These are phyloP conservation scores for Gymnothorax reevesii DNA, from an alignment of 2,797 vertebrate species.

Conservation along the genomic window DNA sequence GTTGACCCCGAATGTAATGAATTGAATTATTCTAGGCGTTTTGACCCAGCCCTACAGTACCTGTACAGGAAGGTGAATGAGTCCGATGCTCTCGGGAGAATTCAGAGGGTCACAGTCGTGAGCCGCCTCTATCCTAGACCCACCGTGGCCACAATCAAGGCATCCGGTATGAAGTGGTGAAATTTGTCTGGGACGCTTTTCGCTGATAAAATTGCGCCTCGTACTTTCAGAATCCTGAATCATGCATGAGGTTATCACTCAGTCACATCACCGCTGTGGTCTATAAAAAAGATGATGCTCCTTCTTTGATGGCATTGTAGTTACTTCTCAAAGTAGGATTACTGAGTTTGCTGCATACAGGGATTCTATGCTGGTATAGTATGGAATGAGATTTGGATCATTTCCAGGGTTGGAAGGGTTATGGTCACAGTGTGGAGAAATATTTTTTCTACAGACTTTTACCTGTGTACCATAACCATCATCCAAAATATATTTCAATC, in stretches of 20 bases:
- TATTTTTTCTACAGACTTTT: too few relatives aligned
- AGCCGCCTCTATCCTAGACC: slow-evolving; percentile 49
- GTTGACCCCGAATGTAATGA: not conserved
- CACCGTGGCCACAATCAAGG: slow-evolving; percentile 47
- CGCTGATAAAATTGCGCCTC: not conserved
- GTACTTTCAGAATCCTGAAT: not conserved
- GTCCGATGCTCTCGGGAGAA: slow-evolving; percentile 47
- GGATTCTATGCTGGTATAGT: too few relatives aligned
- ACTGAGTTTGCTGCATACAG: too few relatives aligned
- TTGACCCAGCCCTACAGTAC: slow-evolving; percentile 60
- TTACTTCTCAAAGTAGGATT: too few relatives aligned
- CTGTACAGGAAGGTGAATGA: slow-evolving; percentile 47
- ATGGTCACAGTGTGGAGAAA: too few relatives aligned
- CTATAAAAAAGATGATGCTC: not conserved
- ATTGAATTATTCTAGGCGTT: slow-evolving; percentile 45
- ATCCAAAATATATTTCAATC: too few relatives aligned
- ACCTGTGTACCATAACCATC: too few relatives aligned
- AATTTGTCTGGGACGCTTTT: not conserved
- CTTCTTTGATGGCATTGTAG: not conserved
- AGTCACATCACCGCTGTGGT: not conserved
- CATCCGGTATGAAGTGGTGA: slow-evolving; percentile 45
- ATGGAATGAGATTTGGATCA: too few relatives aligned
- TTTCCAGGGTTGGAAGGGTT: too few relatives aligned
- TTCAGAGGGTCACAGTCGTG: slow-evolving; percentile 42
- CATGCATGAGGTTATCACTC: not conserved